These are phyloP conservation scores for Microplitis deprimator DNA, from an alignment of 2,888 invertebrate species.

Conservation along the genomic window DNA sequence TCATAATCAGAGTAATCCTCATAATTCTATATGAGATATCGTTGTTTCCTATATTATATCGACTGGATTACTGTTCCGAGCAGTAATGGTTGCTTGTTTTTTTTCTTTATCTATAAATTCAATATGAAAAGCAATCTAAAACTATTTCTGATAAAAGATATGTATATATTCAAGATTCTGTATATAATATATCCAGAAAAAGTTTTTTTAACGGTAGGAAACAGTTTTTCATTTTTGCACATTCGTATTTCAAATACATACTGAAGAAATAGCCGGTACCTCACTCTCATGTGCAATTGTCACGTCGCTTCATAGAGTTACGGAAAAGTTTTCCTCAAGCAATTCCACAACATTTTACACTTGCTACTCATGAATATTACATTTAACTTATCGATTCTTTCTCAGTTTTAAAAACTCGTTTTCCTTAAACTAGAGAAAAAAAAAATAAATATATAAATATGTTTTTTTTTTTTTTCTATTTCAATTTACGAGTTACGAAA, in stretches of 20 bases:
- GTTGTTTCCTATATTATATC: no score
- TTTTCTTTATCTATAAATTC: no score
- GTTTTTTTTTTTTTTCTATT: no score
- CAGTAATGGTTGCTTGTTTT: no score
- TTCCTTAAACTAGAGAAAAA: neutral
- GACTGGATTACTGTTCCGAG: no score
- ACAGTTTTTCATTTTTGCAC: slow-evolving; percentile 42
- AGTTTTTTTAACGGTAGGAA: slow-evolving; percentile 41
- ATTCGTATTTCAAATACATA: slow-evolving; percentile 24
- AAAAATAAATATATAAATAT: neutral
- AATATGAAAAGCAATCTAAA: no score
- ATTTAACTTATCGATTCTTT: neutral
- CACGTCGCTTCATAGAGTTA: slow-evolving; percentile 25
- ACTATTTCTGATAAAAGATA: no score
- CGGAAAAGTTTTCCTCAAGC: slow-evolving; percentile 29
- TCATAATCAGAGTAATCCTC: no score
- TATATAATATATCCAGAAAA: slow-evolving; percentile 44
- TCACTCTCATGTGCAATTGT: slow-evolving; percentile 32
- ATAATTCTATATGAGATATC: no score
- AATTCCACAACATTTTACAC: slow-evolving; percentile 13
- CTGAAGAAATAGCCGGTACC: slow-evolving; percentile 33
- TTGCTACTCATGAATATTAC: slow-evolving; percentile 2
- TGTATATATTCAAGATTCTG: neutral
- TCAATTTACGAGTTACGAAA: no score
- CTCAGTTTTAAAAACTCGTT: neutral